These are phyloP conservation scores for Resseliella maxima DNA, from an alignment of 2,888 invertebrate species.

Conservation along the genomic window DNA sequence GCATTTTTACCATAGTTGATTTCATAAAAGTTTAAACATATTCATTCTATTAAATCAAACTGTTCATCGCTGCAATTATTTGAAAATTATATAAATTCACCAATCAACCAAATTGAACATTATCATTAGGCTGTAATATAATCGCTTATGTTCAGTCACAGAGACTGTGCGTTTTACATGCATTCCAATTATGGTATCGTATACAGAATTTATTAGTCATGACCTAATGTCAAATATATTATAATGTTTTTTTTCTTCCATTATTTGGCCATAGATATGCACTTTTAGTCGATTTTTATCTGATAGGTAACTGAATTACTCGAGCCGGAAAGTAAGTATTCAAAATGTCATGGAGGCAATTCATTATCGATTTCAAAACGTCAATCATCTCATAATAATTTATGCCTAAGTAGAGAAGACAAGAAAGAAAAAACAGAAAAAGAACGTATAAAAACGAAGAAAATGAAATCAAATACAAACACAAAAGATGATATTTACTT, in stretches of 20 bases:
- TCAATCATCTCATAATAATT: slow-evolving; percentile 1
- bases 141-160: background rate
- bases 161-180: background rate
- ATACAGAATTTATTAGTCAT: slow-evolving; percentile 20
- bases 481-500: slow-evolving; percentile 28
- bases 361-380: slow-evolving; percentile 35
- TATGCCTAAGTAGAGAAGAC: too few species aligned
- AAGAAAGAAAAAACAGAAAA: background rate
- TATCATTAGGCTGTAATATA: slow-evolving; percentile 29
- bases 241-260: slow-evolving; percentile 5
- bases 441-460: background rate
- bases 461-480: background rate
- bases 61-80: slow-evolving; percentile 1
- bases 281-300: background rate
- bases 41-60: background rate
- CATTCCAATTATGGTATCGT: background rate
- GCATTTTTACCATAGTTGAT: background rate
- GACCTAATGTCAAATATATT: slow-evolving; percentile 27
- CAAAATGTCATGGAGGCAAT: background rate
- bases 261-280: background rate
- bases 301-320: slow-evolving; percentile 35
- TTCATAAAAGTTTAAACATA: background rate
- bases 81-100: slow-evolving; percentile 15
- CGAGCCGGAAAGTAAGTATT: background rate
- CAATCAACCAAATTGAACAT: background rate